These are phyloP conservation scores for Ondatra zibethicus DNA, from an alignment of 2,113 vertebrate genomes.

Conservation along the genomic window DNA sequence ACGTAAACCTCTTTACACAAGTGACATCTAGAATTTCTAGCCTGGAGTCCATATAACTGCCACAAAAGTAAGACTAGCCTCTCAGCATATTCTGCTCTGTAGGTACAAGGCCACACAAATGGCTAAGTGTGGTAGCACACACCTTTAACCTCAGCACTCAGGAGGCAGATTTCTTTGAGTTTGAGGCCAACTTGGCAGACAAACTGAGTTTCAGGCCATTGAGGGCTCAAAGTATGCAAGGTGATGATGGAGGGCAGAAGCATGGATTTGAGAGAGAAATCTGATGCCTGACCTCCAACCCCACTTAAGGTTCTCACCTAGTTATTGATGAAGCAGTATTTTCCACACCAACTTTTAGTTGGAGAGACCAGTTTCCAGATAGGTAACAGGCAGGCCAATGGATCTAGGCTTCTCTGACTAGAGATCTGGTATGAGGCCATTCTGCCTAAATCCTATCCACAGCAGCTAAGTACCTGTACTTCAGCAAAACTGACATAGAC, in stretches of 20 bases:
- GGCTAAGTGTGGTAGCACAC: background rate
- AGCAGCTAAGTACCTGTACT: background rate
- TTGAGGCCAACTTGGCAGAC: background rate
- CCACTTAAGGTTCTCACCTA: background rate
- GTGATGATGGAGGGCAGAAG: background rate
- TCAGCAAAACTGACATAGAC: background rate
- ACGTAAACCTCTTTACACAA: background rate
- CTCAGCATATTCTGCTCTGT: background rate
- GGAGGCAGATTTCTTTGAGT: background rate
- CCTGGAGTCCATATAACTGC: background rate
- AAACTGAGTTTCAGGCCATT: background rate
- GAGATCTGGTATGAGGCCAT: background rate
- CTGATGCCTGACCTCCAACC: background rate
- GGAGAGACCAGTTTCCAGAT: background rate
- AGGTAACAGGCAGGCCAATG: background rate
- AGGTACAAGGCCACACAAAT: background rate
- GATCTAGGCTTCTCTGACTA: background rate
- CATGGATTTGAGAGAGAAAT: background rate
- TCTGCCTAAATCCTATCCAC: background rate
- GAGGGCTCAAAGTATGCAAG: background rate
- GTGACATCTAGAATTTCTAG: conserved; percentile 28
- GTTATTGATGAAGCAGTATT: background rate
- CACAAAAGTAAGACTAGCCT: background rate
- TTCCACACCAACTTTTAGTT: background rate
- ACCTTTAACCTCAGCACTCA: background rate